Evolutionary conservation across 2,888 invertebrate species (phyloP).

Genomic region (Heliconius hortense): DNA sequence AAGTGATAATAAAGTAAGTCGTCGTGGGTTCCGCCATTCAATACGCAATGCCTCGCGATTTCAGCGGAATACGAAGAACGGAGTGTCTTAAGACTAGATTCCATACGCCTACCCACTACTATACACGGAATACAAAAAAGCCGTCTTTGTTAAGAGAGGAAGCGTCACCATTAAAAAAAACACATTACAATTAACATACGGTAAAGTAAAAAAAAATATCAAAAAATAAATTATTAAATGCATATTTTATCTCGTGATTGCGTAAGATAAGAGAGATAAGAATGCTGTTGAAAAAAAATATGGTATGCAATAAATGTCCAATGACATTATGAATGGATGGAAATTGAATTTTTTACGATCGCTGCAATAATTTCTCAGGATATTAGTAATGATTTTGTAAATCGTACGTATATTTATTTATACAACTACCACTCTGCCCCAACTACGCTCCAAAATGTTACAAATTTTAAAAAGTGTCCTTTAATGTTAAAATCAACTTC

Average conservation of each 20-base stretch:
- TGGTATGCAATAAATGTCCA: background rate
- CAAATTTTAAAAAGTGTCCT: background rate
- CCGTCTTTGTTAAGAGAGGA: too few species aligned
- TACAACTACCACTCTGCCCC: background rate
- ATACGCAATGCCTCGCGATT: too few species aligned
- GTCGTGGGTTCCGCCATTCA: too few species aligned
- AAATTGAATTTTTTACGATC: background rate
- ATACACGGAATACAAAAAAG: too few species aligned
- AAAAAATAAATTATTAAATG: background rate
- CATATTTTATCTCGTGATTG: background rate
- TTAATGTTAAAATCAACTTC: too few species aligned
- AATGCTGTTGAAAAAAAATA: background rate
- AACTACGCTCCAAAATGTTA: background rate
- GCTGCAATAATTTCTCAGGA: background rate
- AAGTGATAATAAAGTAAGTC: too few species aligned
- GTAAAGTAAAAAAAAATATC: background rate
- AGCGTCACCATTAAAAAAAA: too few species aligned
- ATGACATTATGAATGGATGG: constrained; percentile 6
- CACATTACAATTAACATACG: too few species aligned
- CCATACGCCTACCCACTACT: too few species aligned
- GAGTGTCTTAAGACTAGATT: too few species aligned
- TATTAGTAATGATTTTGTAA: background rate
- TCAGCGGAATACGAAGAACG: too few species aligned
- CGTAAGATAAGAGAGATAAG: background rate
- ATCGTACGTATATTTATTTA: background rate